phyloP scores from a whole-genome alignment of 2,797 vertebrate genomes.

The Myripristis murdjan region DNA sequence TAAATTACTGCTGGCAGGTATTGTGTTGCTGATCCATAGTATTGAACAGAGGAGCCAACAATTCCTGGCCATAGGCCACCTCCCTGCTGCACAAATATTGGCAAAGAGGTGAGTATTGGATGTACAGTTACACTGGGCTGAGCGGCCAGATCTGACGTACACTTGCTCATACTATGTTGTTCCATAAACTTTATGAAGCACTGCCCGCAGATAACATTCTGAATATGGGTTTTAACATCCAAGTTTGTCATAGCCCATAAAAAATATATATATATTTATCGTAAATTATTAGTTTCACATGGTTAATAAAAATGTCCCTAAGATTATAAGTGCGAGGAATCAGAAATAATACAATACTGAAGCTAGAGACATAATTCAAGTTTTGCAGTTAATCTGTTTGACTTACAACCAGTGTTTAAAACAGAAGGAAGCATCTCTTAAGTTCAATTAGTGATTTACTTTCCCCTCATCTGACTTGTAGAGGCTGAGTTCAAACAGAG shows the following conservation, averaged over 20 bases:
- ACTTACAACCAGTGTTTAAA: slow-evolving; percentile 36
- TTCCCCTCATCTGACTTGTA: slow-evolving; percentile 46
- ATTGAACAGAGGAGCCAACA: slow-evolving; percentile 54
- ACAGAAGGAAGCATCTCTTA: slow-evolving; percentile 48
- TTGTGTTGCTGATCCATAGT: slow-evolving; percentile 54
- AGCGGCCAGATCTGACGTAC: slow-evolving; percentile 56
- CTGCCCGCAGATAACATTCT: slow-evolving; percentile 43
- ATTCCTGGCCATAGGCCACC: slow-evolving; percentile 43
- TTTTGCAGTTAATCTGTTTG: slow-evolving; percentile 12
- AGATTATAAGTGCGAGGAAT: slow-evolving; percentile 13
- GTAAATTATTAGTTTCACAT: slow-evolving; percentile 30
- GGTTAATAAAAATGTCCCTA: slow-evolving; percentile 13
- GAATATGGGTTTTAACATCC: slow-evolving; percentile 50
- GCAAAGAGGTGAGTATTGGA: slow-evolving; percentile 59
- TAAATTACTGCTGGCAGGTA: slow-evolving; percentile 29
- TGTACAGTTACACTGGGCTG: slow-evolving; percentile 48
- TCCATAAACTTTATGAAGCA: slow-evolving; percentile 39
- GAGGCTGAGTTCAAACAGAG: slow-evolving; percentile 56
- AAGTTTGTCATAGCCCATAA: slow-evolving; percentile 56
- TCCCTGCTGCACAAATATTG: slow-evolving; percentile 47
- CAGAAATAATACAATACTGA: slow-evolving; percentile 7
- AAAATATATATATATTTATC: slow-evolving; percentile 40
- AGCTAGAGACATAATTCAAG: not conserved
- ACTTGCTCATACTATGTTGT: not conserved
- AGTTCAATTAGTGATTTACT: slow-evolving; percentile 58